A percentile compares a stretch with the other conserved stretches of the same genome.
These are phyloP conservation scores for Ophion obscuratus DNA, from an alignment of 2,888 invertebrate genomes.

Conservation along the genomic window DNA sequence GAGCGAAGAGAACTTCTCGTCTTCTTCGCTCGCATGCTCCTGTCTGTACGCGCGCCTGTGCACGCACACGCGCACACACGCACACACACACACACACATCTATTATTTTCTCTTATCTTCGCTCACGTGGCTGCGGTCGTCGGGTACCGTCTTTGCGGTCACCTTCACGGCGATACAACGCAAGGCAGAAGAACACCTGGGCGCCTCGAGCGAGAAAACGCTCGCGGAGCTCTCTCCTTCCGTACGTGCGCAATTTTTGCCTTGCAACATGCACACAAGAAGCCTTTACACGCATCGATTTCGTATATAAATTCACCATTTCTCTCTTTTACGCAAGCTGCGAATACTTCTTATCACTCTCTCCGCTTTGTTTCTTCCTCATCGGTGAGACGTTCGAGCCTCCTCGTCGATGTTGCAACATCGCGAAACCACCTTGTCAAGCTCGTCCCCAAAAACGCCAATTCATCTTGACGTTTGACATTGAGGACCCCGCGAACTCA, in stretches of 20 bases:
- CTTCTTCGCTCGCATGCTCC: slow-evolving; percentile 36
- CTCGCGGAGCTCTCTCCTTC: slow-evolving; percentile 34
- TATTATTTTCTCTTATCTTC: slow-evolving; percentile 11
- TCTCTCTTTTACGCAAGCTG: not conserved
- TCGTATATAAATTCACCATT: slow-evolving; percentile 36
- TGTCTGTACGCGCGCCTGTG: not conserved
- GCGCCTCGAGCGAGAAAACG: slow-evolving; percentile 47
- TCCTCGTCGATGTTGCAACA: slow-evolving; percentile 1
- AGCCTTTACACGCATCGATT: not conserved
- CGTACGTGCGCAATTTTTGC: slow-evolving; percentile 42
- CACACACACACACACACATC: not conserved
- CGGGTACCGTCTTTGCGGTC: slow-evolving; percentile 36
- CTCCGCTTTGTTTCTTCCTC: not conserved
- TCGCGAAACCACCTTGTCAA: slow-evolving; percentile 38
- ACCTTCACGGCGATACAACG: slow-evolving; percentile 37
- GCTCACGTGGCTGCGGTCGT: slow-evolving; percentile 3
- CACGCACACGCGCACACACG: not conserved
- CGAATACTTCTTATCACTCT: not conserved
- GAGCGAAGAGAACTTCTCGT: slow-evolving; percentile 30
- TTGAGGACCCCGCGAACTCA: slow-evolving; percentile 10
- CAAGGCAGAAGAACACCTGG: slow-evolving; percentile 59
- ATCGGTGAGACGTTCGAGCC: slow-evolving; percentile 3
- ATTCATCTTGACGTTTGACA: slow-evolving; percentile 11
- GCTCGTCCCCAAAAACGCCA: slow-evolving; percentile 27
- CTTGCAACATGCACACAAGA: not conserved